Base-by-base conservation (phyloP, 2,797 vertebrate genomes). In the Tinamus major region DNA sequence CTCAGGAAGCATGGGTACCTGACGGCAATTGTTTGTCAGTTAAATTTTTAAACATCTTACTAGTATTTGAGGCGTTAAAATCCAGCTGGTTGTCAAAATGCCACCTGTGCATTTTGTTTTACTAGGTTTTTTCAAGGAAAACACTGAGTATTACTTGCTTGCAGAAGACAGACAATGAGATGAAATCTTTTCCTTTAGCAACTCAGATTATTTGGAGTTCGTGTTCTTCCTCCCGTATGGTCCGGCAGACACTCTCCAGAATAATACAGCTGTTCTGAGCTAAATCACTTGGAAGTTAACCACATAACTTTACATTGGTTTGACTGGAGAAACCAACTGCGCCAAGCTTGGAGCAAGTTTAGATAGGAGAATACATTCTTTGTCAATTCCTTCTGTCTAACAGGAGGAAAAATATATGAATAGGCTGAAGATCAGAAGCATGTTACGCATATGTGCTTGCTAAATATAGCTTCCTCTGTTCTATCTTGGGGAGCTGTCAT, bases 401-500 rank as follows among this genome's bases (percentile, higher is more conserved):
- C n/a, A 56, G 10, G 24, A 53, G 49, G 7, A 19, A 85, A 76
- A 19, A 17, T 51, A 9, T 39, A 29, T 19, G 31, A 17, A 72
- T 18, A 56, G 14, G 12, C 4, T 44, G 44, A 87, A 69, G 24
- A 76, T 20, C 7, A 69, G 23, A 27, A 9, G 27, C 31, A 67
- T 0, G 0, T 48, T 84, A 56, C 0, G 1, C 48, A 5, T 63
- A 80, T n/a, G 61, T 74, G 24, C 61, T n/a, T n/a, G 49, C 67
- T 84, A 68, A 1, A 2, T 44, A 49, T 13, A 72, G 33, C 68
- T 49, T 12, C 9, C 35, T 24, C 85, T 10, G 3, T 77, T 13
- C 71, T 63, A 20, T 62, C 31, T 76, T 19, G 48, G 51, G 33
- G 26, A 79, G 19, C 13, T 85, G 26, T 61, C 24, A 12, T 63